Percentiles rank a stretch among this genome's conserved stretches.
Conservation (phyloP, 1,140 invertebrate genomes). For the Pararge aegeria region DNA sequence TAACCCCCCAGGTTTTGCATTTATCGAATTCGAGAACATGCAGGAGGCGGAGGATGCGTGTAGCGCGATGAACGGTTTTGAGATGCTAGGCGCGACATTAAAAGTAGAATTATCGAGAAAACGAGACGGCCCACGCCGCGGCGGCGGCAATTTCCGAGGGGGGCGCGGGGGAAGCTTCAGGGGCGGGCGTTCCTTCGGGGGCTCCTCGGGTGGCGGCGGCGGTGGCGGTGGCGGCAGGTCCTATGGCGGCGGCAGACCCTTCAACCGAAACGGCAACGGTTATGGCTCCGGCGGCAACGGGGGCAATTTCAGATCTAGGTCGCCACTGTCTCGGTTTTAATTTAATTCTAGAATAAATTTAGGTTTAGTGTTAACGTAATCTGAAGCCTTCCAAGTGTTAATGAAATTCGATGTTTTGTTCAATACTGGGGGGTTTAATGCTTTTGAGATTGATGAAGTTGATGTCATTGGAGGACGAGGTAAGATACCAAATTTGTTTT, state of each 20-base stretch:
- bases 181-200: conserved; percentile 51
- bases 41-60: conserved; percentile 97
- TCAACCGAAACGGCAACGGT: conserved; percentile 62
- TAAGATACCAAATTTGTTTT: conserved; percentile 36
- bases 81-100: conserved; percentile 89
- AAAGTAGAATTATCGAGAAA: conserved; percentile 91
- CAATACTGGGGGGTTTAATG: conserved; percentile 69
- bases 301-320: conserved; percentile 73
- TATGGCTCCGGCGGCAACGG: conserved; percentile 75
- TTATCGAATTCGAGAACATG: conserved; percentile 98
- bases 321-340: conserved; percentile 72
- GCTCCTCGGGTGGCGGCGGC: conserved; percentile 22
- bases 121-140: conserved; percentile 80
- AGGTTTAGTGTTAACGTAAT: conserved; percentile 78
- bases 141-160: conserved; percentile 75
- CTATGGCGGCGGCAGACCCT: conserved; percentile 37
- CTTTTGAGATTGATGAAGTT: conserved; percentile 61
- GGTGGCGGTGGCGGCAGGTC: conserved; percentile 33
- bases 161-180: conserved; percentile 71
- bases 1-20: conserved; percentile 95
- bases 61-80: conserved; percentile 93
- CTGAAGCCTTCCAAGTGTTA: conserved; percentile 76
- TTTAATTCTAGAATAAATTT: conserved; percentile 71
- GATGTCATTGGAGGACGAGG: conserved; percentile 66
- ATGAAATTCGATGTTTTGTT: conserved; percentile 63